Conservation (phyloP, 64 coral and sea anemone species). For the Pocillopora verrucosa region DNA sequence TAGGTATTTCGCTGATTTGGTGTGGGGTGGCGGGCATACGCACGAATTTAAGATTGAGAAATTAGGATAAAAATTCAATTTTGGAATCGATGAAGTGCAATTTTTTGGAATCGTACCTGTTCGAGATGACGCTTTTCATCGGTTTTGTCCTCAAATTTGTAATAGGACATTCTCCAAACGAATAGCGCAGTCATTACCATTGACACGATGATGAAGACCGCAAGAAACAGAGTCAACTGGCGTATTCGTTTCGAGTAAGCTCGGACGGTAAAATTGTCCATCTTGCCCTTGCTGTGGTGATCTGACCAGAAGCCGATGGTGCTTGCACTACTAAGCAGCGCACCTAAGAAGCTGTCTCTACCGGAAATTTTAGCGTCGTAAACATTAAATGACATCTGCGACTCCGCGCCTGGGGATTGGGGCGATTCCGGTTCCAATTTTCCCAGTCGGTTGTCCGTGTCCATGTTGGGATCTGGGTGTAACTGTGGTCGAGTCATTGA, state of each 20-base stretch:
- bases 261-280: conserved; percentile 39
- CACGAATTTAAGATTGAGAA: not conserved
- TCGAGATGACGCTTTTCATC: not conserved
- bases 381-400: conserved; percentile 32
- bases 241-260: conserved; percentile 61
- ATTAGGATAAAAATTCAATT: not conserved
- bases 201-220: conserved; percentile 60
- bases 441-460: not conserved
- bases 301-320: conserved; percentile 59
- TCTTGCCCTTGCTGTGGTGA: conserved; percentile 22
- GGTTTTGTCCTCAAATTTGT: not conserved
- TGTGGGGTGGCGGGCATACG: not conserved
- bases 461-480: not conserved
- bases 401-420: not conserved
- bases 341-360: conserved; percentile 57
- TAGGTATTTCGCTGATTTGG: not conserved
- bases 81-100: not conserved
- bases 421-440: not conserved
- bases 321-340: conserved; percentile 37
- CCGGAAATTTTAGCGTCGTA: not conserved
- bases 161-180: conserved; percentile 66
- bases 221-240: conserved; percentile 41
- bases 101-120: not conserved
- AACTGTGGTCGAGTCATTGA: not conserved
- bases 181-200: conserved; percentile 82